Percentiles rank a stretch among this genome's conserved stretches.
These are phyloP conservation scores for Noctua pronuba DNA, from an alignment of 2,888 invertebrate genomes.

Conservation along the genomic window DNA sequence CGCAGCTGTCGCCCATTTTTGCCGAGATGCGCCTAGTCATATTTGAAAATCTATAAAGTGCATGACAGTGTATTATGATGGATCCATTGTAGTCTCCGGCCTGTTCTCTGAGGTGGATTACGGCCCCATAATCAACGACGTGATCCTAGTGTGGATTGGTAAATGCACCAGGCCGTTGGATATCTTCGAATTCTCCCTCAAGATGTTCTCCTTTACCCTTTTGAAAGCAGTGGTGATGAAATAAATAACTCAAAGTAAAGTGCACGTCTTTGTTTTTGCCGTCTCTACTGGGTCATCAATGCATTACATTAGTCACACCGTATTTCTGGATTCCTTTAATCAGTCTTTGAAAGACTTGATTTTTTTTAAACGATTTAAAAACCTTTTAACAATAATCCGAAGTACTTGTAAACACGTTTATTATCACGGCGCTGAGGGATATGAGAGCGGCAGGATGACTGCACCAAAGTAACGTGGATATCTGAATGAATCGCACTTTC, in stretches of 20 bases:
- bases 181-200: neutral
- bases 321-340: neutral
- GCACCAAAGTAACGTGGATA: constrained; percentile 70
- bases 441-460: constrained; percentile 65
- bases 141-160: neutral
- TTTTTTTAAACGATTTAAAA: constrained; percentile 28
- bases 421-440: constrained; percentile 28
- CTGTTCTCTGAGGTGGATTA: neutral
- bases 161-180: neutral
- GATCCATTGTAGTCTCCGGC: neutral
- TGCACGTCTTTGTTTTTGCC: neutral
- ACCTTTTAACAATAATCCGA: constrained; percentile 14
- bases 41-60: neutral
- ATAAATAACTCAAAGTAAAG: neutral
- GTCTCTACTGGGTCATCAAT: neutral
- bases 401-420: constrained; percentile 44
- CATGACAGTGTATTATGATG: neutral
- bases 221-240: neutral
- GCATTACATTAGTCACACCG: neutral
- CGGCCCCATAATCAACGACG: neutral
- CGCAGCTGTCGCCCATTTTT: neutral
- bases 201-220: neutral
- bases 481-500: constrained; percentile 85
- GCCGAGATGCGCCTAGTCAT: too few species aligned
- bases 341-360: neutral